These are phyloP conservation scores for Percopsis transmontana DNA, from an alignment of 2,113 vertebrate genomes.

Conservation along the genomic window DNA sequence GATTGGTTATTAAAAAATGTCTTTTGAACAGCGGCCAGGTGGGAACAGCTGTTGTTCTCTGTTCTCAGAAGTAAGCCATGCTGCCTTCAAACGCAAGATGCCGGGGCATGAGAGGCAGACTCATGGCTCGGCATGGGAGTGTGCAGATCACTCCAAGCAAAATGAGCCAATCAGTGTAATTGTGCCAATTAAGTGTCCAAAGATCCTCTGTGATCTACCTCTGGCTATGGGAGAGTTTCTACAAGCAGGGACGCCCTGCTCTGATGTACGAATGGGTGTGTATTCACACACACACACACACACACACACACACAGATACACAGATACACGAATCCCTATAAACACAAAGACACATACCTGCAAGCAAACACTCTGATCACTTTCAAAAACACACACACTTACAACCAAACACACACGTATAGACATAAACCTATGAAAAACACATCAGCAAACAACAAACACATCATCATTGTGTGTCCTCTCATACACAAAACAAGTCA, in stretches of 20 bases:
- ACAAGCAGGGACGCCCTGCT: constrained; percentile 45
- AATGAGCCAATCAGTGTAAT: constrained; percentile 61
- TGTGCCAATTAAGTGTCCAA: constrained; percentile 68
- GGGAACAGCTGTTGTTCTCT: constrained; percentile 57
- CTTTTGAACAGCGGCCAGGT: constrained; percentile 61
- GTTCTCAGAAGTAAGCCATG: constrained; percentile 40
- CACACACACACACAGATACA: background rate
- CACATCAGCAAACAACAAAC: too few relatives aligned
- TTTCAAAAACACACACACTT: too few relatives aligned
- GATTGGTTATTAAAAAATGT: constrained; percentile 57
- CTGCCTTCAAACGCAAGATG: constrained; percentile 20
- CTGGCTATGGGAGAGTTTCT: constrained; percentile 55
- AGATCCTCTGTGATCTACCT: constrained; percentile 63
- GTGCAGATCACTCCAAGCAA: constrained; percentile 47
- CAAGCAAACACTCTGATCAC: background rate
- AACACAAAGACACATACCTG: background rate
- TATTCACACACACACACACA: background rate
- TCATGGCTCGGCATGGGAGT: constrained; percentile 33
- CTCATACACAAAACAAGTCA: too few relatives aligned
- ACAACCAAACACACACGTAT: background rate
- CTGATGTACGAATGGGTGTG: constrained; percentile 28
- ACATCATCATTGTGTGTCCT: too few relatives aligned
- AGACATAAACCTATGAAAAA: too few relatives aligned
- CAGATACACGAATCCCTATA: background rate
- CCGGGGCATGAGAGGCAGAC: constrained; percentile 28